Evolutionary conservation across 2,113 vertebrate genomes (phyloP).

Genomic region (Onychorhynchus coronatus): DNA sequence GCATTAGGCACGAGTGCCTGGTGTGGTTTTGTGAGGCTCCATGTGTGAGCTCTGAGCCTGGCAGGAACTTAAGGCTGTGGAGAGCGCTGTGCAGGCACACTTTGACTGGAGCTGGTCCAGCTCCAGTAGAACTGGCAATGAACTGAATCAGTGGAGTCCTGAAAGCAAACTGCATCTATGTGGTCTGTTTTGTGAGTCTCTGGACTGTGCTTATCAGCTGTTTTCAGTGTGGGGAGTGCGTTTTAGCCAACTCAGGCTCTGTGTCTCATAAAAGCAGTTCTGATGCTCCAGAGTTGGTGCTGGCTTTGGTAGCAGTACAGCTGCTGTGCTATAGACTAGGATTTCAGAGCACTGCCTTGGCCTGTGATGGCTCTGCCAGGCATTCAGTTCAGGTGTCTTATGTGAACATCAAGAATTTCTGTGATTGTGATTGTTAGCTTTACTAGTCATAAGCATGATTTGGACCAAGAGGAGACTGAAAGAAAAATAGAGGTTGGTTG

Average conservation of each 20-base stretch:
- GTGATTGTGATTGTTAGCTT: not conserved
- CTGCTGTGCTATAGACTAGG: not conserved
- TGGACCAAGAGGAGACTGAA: not conserved
- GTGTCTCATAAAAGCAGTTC: not conserved
- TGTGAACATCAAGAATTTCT: not conserved
- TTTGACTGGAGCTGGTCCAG: not conserved
- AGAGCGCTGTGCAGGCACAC: not conserved
- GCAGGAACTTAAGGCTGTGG: not conserved
- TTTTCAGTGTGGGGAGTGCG: not conserved
- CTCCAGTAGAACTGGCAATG: not conserved
- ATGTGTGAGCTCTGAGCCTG: not conserved
- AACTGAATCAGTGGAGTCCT: not conserved
- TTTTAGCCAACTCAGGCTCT: not conserved
- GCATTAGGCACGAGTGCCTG: fast-evolving
- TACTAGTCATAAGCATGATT: not conserved
- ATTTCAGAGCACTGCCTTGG: not conserved
- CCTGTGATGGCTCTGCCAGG: not conserved
- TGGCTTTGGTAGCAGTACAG: not conserved
- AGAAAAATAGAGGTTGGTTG: not conserved
- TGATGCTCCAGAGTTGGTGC: not conserved
- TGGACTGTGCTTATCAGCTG: not conserved
- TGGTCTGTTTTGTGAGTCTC: fast-evolving
- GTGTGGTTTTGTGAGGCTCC: not conserved
- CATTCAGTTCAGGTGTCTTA: not conserved
- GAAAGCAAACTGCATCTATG: not conserved